phyloP scores from a whole-genome alignment of 2,113 vertebrate genomes.

The Rutilus rutilus region DNA sequence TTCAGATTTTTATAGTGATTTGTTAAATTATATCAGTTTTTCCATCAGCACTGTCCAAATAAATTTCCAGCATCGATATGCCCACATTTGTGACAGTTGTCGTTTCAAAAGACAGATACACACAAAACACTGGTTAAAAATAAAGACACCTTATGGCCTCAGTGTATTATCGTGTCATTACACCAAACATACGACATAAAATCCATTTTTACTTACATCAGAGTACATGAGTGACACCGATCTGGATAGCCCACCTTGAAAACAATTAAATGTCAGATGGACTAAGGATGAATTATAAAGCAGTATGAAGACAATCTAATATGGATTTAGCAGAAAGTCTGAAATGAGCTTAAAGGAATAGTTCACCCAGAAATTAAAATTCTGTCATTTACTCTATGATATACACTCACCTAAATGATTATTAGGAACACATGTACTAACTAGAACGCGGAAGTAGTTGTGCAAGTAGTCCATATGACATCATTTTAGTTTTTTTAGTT shows the following conservation, averaged over 20 bases:
- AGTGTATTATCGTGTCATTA: neutral
- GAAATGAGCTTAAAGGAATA: neutral
- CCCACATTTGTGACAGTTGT: neutral
- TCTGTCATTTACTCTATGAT: neutral
- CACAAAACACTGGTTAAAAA: neutral
- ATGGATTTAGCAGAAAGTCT: neutral
- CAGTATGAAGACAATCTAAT: neutral
- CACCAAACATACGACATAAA: neutral
- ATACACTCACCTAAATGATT: too few relatives aligned
- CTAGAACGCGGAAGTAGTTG: too few relatives aligned
- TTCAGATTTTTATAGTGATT: too few relatives aligned
- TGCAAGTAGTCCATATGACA: too few relatives aligned
- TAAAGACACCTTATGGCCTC: neutral
- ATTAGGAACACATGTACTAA: too few relatives aligned
- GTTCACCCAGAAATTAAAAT: neutral
- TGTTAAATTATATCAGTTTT: neutral
- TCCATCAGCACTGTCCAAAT: neutral
- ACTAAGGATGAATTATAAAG: neutral
- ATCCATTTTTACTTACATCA: neutral
- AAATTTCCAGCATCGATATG: neutral
- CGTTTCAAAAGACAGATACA: neutral
- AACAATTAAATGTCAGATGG: neutral
- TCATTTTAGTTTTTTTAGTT: too few relatives aligned
- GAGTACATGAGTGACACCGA: too few relatives aligned
- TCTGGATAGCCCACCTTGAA: accelerated